Evolutionary conservation across 2,113 vertebrate species (phyloP).

Genomic region (Entelurus aequoreus): DNA sequence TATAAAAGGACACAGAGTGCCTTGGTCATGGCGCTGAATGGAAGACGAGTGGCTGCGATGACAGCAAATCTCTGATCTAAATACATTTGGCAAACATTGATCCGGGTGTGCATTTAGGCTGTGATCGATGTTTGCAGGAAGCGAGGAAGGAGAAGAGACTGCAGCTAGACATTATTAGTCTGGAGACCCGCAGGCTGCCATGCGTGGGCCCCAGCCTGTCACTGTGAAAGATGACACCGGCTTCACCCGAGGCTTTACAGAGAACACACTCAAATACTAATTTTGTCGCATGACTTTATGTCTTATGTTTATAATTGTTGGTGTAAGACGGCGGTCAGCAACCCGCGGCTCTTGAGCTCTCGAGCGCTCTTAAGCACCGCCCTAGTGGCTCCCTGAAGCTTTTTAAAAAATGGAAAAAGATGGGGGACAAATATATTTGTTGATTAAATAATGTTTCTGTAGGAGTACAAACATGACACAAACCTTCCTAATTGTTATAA

Average conservation of each 20-base stretch:
- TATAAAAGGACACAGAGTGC: constrained; percentile 36
- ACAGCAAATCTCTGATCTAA: constrained; percentile 38
- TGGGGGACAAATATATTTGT: no score
- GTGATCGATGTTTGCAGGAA: constrained; percentile 16
- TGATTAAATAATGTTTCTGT: no score
- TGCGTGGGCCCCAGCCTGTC: constrained; percentile 59
- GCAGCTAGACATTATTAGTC: constrained; percentile 64
- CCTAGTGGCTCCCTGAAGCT: no score
- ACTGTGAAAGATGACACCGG: constrained; percentile 65
- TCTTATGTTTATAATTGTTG: no score
- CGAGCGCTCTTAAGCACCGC: no score
- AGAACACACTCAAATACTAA: constrained; percentile 4
- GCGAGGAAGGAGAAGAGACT: constrained; percentile 23
- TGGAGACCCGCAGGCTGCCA: constrained; percentile 53
- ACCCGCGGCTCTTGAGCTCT: no score
- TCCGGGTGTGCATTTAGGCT: constrained; percentile 27
- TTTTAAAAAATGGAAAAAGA: no score
- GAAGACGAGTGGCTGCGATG: constrained; percentile 41
- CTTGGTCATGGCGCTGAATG: constrained; percentile 23
- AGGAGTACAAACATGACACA: no score
- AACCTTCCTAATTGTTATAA: no score
- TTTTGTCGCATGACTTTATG: no score
- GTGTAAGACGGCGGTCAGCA: no score
- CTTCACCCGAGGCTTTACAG: constrained; percentile 38
- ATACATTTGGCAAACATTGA: constrained; percentile 34